phyloP scores from a whole-genome alignment of 2,888 invertebrate genomes.

The Acleris laterana region DNA sequence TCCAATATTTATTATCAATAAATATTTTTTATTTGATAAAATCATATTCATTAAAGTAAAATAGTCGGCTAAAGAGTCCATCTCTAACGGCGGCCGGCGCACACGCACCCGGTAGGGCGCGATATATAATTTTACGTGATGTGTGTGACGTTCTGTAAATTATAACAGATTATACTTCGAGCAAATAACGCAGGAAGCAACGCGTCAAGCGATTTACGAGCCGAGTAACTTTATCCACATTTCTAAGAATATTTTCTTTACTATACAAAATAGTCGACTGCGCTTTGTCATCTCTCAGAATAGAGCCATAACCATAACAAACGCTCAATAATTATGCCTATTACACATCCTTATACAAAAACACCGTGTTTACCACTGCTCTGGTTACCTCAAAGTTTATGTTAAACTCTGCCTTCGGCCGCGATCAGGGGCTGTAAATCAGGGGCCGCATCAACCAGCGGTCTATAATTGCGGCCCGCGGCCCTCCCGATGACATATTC shows the following conservation, averaged over 20 bases:
- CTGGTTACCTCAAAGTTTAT: constrained; percentile 61
- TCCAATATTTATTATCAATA: no score
- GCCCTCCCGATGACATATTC: constrained; percentile 75
- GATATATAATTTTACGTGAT: constrained; percentile 60
- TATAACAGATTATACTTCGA: constrained; percentile 44
- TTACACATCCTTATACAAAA: constrained; percentile 23
- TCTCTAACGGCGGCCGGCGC: constrained; percentile 18
- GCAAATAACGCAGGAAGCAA: constrained; percentile 43
- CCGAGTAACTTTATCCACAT: background rate
- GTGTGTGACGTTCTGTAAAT: constrained; percentile 57
- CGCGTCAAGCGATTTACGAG: constrained; percentile 18
- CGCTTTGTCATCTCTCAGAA: constrained; percentile 17
- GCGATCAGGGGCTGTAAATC: constrained; percentile 71
- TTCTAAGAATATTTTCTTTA: background rate
- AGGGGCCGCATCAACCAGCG: constrained; percentile 57
- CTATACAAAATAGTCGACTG: background rate
- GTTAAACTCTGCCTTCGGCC: constrained; percentile 59
- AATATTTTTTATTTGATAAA: no score
- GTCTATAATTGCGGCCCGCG: constrained; percentile 68
- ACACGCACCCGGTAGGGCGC: constrained; percentile 48
- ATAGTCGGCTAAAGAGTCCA: constrained; percentile 5
- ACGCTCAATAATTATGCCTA: constrained; percentile 31
- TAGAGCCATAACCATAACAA: constrained; percentile 30
- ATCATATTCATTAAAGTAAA: background rate
- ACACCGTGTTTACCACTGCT: constrained; percentile 50